phyloP scores from a whole-genome alignment of 2,797 vertebrate species.

The Etheostoma nigrum region DNA sequence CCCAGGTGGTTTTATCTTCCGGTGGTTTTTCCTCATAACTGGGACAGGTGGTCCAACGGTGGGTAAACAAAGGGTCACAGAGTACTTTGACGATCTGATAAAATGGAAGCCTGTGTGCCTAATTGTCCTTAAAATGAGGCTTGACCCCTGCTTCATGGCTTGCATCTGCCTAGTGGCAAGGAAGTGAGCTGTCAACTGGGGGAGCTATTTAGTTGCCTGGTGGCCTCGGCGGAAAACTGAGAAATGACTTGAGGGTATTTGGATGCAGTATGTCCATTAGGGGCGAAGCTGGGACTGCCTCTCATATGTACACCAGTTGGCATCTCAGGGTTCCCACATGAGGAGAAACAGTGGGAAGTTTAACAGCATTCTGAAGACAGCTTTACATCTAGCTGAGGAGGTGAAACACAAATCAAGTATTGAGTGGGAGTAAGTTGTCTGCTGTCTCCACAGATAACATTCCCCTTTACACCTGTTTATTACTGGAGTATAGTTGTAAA shows the following conservation, averaged over 20 bases:
- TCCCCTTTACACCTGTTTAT: constrained; percentile 7
- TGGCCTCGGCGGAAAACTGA: constrained; percentile 27
- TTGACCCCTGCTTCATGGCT: constrained; percentile 47
- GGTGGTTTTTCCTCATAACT: constrained; percentile 2
- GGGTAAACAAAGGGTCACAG: constrained; percentile 18
- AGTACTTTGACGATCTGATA: constrained; percentile 37
- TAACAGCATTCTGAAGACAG: constrained; percentile 13
- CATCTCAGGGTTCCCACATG: constrained; percentile 12
- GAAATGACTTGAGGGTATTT: constrained; percentile 51
- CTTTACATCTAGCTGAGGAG: constrained; percentile 10
- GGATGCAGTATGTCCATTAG: constrained; percentile 42
- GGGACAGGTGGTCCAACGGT: constrained; percentile 29
- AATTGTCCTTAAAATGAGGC: constrained; percentile 70
- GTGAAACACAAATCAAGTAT: constrained; percentile 27
- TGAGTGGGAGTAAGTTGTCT: constrained; percentile 16
- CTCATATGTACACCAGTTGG: constrained; percentile 34
- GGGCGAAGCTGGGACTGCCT: constrained; percentile 21
- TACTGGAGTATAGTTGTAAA: neutral
- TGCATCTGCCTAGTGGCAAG: constrained; percentile 54
- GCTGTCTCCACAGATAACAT: constrained; percentile 25
- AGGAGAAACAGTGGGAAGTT: constrained; percentile 9
- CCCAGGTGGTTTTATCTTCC: neutral
- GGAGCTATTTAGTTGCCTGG: constrained; percentile 50
- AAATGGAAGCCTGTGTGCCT: constrained; percentile 54
- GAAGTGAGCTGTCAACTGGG: constrained; percentile 40